These are phyloP conservation scores for Mesitornis unicolor DNA, from an alignment of 2,113 vertebrate genomes.

Conservation along the genomic window DNA sequence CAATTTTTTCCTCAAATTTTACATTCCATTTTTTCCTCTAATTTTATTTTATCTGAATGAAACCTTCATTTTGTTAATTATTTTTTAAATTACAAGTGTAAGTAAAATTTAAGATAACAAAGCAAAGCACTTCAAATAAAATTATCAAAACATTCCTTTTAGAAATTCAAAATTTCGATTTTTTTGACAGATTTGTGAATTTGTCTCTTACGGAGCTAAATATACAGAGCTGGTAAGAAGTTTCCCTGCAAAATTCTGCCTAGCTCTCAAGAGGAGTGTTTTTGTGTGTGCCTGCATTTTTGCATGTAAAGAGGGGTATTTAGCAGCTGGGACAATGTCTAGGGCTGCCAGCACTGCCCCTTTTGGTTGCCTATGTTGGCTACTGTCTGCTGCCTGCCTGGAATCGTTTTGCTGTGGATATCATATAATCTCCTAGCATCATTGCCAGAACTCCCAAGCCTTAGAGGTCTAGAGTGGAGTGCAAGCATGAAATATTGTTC, in stretches of 20 bases:
- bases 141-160: conserved; percentile 25
- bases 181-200: conserved; percentile 29
- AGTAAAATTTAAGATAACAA: conserved; percentile 11
- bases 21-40: neutral
- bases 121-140: conserved; percentile 27
- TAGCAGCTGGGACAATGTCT: neutral
- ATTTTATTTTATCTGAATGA: neutral
- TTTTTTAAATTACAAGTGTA: neutral
- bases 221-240: conserved; percentile 17
- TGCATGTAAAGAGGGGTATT: neutral
- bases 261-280: neutral
- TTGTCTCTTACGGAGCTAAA: conserved; percentile 42
- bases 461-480: neutral
- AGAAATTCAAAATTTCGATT: neutral
- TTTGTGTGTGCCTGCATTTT: neutral
- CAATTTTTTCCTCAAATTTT: neutral
- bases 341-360: neutral
- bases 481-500: neutral
- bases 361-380: neutral
- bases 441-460: neutral
- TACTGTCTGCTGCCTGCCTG: neutral
- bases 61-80: neutral
- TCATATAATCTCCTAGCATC: neutral
- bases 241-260: conserved; percentile 4
- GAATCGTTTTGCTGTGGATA: neutral